These are phyloP conservation scores for Clarias magur DNA, from an alignment of 2,113 vertebrate genomes.

Conservation along the genomic window DNA sequence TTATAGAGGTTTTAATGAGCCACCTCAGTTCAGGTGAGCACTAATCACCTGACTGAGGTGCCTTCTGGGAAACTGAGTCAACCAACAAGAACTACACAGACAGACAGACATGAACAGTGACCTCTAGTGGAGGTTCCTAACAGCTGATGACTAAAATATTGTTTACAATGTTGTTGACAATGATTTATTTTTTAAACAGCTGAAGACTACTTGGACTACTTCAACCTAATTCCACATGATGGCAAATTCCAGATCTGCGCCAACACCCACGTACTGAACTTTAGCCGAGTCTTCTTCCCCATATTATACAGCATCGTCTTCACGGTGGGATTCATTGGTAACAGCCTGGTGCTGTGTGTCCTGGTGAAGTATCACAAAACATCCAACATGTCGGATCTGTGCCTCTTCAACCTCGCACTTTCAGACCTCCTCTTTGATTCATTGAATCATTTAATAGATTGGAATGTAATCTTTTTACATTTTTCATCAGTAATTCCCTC, in stretches of 20 bases:
- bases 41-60: too few species aligned
- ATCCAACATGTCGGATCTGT: conserved; percentile 79
- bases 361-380: conserved; percentile 70
- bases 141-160: too few species aligned
- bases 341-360: conserved; percentile 79
- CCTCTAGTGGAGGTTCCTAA: too few species aligned
- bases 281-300: conserved; percentile 66
- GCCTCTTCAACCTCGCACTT: conserved; percentile 82
- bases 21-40: too few species aligned
- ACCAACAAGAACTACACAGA: too few species aligned
- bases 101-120: too few species aligned
- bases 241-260: not conserved
- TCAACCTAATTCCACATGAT: not conserved
- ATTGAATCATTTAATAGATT: too few species aligned
- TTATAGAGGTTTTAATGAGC: too few species aligned
- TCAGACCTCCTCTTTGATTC: conserved; percentile 77
- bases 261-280: not conserved
- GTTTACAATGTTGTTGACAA: too few species aligned
- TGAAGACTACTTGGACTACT: not conserved
- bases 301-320: conserved; percentile 79
- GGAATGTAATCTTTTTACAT: too few species aligned
- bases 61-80: too few species aligned
- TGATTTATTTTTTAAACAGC: not conserved
- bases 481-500: too few species aligned
- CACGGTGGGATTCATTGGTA: conserved; percentile 67